Conservation (phyloP, 1,140 invertebrate genomes). For the Drosophila nigrodunni region DNA sequence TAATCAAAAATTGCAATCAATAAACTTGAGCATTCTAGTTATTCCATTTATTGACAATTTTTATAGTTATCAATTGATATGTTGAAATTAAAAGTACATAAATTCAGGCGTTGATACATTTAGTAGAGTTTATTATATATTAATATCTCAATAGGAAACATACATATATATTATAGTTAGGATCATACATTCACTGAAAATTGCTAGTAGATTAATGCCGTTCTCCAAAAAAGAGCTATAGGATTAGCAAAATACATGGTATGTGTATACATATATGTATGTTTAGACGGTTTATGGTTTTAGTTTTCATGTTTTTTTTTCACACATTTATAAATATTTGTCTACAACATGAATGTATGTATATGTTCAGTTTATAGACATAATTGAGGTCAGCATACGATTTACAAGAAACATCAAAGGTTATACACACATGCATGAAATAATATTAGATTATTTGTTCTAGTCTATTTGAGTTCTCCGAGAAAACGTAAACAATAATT, state of each 20-base stretch:
- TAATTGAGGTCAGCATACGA: conserved; percentile 78
- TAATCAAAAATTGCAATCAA: too few relatives aligned
- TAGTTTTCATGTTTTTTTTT: conserved; percentile 3
- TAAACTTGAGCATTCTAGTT: too few relatives aligned
- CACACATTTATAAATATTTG: conserved; percentile 40
- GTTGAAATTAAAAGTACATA: background rate
- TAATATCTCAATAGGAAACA: conserved; percentile 68
- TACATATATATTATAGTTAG: conserved; percentile 30
- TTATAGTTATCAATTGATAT: background rate
- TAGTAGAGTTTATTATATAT: conserved; percentile 35
- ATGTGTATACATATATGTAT: conserved; percentile 61
- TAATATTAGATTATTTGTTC: conserved; percentile 39
- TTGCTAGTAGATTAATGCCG: conserved; percentile 21
- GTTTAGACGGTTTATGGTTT: conserved; percentile 63
- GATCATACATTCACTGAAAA: conserved; percentile 39
- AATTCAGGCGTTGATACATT: conserved; percentile 33
- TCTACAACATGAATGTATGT: conserved; percentile 42
- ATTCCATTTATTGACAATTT: too few relatives aligned
- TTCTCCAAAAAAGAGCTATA: conserved; percentile 77
- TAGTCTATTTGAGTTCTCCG: conserved; percentile 50
- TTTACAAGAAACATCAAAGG: conserved; percentile 72
- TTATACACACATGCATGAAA: conserved; percentile 56
- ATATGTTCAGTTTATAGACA: conserved; percentile 78
- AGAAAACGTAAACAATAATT: conserved; percentile 42
- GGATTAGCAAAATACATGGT: conserved; percentile 76